A percentile compares a stretch with the other conserved stretches of the same genome.
These are phyloP conservation scores for Melanotus villosus DNA, from an alignment of 2,888 invertebrate genomes.

Conservation along the genomic window DNA sequence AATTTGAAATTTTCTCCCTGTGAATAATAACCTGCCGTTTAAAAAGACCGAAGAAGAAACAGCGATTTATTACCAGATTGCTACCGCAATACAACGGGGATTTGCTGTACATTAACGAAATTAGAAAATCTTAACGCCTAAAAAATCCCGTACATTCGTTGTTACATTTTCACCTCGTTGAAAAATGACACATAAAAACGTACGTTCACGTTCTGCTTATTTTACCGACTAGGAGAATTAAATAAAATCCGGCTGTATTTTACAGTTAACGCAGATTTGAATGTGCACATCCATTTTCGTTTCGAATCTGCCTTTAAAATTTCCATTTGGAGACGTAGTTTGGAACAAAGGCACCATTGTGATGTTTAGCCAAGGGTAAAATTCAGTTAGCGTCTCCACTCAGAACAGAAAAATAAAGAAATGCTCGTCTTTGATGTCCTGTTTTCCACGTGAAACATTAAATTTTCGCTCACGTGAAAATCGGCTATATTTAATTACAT, in stretches of 20 bases:
- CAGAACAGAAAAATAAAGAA: neutral
- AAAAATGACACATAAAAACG: no score
- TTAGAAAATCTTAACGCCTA: no score
- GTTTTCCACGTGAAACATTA: neutral
- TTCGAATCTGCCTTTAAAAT: neutral
- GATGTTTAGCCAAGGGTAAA: constrained; percentile 11
- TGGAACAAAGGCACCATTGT: neutral
- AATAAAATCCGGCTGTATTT: neutral
- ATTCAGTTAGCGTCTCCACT: neutral
- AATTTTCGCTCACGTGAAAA: neutral
- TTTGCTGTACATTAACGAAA: no score
- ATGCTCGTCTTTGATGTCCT: constrained; percentile 3
- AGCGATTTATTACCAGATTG: neutral
- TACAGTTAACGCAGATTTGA: neutral
- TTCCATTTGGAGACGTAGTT: neutral
- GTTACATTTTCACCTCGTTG: no score
- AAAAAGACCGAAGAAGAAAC: neutral
- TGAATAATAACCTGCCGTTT: neutral
- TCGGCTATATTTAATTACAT: neutral
- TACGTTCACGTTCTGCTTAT: neutral
- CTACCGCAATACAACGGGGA: neutral
- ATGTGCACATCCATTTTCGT: neutral
- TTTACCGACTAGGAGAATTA: neutral
- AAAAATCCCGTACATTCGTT: no score
- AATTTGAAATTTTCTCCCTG: neutral